Evolutionary conservation across 2,113 vertebrate species (phyloP).

Genomic region (Platichthys stellatus): DNA sequence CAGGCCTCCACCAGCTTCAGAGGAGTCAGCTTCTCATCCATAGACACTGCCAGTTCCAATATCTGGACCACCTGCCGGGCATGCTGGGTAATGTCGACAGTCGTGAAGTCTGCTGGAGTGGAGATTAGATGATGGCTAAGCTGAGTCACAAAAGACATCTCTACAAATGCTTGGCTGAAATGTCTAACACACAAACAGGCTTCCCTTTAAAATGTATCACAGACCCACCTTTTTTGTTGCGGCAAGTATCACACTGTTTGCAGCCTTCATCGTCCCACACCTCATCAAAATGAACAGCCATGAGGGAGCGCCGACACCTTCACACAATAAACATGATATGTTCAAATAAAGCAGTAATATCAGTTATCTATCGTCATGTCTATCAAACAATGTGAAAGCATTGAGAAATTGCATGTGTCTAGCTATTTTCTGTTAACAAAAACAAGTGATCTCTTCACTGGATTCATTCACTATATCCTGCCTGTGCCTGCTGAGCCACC

Average conservation of each 20-base stretch:
- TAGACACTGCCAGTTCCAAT: constrained; percentile 84
- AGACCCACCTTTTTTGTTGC: constrained; percentile 81
- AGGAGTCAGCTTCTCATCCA: constrained; percentile 92
- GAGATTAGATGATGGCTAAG: not conserved
- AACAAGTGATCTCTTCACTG: too few relatives aligned
- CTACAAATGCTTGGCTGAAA: not conserved
- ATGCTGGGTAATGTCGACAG: constrained; percentile 84
- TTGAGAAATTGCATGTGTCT: too few relatives aligned
- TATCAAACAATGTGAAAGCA: too few relatives aligned
- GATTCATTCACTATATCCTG: too few relatives aligned
- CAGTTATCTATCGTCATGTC: too few relatives aligned
- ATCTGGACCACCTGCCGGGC: constrained; percentile 88
- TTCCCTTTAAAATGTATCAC: too few relatives aligned
- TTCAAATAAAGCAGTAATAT: too few relatives aligned
- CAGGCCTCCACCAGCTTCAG: constrained; percentile 93
- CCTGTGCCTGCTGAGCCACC: too few relatives aligned
- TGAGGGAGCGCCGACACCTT: constrained; percentile 93
- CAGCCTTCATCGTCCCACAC: constrained; percentile 92
- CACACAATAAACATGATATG: constrained; percentile 11
- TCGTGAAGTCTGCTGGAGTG: constrained; percentile 77
- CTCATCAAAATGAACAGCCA: constrained; percentile 96
- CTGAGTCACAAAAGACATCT: not conserved
- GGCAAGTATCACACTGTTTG: constrained; percentile 91
- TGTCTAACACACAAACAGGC: not conserved
- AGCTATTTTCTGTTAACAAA: too few relatives aligned